Evolutionary conservation across 2,113 vertebrate genomes (phyloP), one percentile per base, ranked within the genome.

Genomic region (Perca schrenkii): DNA sequence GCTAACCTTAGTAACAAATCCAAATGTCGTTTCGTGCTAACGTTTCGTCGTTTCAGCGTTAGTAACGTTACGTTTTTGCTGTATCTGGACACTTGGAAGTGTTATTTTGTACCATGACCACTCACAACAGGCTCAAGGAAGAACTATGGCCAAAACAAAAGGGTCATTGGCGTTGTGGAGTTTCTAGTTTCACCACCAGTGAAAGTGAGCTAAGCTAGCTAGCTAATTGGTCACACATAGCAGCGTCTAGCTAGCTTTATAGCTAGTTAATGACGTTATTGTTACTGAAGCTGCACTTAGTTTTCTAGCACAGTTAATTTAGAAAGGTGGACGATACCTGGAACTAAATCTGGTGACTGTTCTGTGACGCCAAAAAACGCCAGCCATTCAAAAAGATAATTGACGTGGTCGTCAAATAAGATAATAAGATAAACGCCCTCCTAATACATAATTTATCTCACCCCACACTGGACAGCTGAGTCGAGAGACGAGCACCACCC

Each of bases 401-500:
- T 28, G 10, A 6, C 0, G 5, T 5, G 22, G 0, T 21, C 4
- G 8, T 25, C 22, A 17, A 25, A 3, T 14, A 15, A n/a, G 17
- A 16, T 17, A 56, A 53, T 50, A 17, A 50, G 56, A 58, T 16
- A 61, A 5, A 57, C 14, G 2, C 50, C 15, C 13, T 6, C 0
- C 6, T 40, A 6, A 3, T 6, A 15, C 4, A 8, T 8, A 14
- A n/a, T 36, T 4, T 2, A 21, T 17, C 95, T 92, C 90, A 97
- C 97, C 96, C 96, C 94, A 79, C 96, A 97, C 22, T 91, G 86
- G 19, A 12, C 7, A 0, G 96, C 93, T 34, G 87, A 19, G 22
- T 96, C 93, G 75, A 54, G 0, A 0, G 96, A 95, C 3, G 92
- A 91, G 85, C 97, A 97, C 96, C 96, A 97, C 25, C 88, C 80